Percentiles rank a stretch among this genome's conserved stretches.
Conservation (phyloP, 2,113 vertebrate species). For the Paramormyrops kingsleyae region DNA sequence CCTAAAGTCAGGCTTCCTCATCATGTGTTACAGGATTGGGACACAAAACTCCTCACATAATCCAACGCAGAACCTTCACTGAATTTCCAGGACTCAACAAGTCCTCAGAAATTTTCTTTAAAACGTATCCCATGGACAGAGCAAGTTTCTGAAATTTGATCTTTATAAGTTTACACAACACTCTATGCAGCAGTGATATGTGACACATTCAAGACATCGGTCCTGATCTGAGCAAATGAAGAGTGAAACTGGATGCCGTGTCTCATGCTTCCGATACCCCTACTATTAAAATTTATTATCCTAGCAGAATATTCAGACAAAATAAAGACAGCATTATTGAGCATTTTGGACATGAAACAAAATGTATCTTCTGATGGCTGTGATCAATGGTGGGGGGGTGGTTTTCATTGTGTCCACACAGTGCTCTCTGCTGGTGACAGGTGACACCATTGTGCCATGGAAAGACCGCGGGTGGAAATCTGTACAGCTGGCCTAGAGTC, state of each 20-base stretch:
- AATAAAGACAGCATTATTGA: not conserved
- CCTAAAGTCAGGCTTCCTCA: not conserved
- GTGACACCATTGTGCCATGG: conserved; percentile 52
- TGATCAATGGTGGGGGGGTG: not conserved
- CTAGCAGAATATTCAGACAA: not conserved
- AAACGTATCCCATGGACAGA: not conserved
- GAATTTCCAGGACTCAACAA: not conserved
- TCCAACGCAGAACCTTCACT: not conserved
- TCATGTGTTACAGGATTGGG: not conserved
- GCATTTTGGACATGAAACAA: not conserved
- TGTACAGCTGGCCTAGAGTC: conserved; percentile 30
- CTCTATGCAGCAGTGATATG: not conserved
- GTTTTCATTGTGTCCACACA: conserved; percentile 18
- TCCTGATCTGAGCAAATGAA: not conserved
- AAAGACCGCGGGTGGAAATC: conserved; percentile 49
- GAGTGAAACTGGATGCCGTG: not conserved
- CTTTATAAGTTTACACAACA: not conserved
- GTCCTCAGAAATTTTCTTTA: not conserved
- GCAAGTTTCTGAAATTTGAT: not conserved
- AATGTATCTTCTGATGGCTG: not conserved
- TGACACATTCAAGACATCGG: not conserved
- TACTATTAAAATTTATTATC: not conserved
- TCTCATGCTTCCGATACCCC: not conserved
- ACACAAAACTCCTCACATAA: not conserved
- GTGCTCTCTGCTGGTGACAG: conserved; percentile 30